Evolutionary conservation across 2,888 invertebrate species (phyloP), one percentile per base, ranked within the genome.

Genomic region (Ormyrus pomaceus): DNA sequence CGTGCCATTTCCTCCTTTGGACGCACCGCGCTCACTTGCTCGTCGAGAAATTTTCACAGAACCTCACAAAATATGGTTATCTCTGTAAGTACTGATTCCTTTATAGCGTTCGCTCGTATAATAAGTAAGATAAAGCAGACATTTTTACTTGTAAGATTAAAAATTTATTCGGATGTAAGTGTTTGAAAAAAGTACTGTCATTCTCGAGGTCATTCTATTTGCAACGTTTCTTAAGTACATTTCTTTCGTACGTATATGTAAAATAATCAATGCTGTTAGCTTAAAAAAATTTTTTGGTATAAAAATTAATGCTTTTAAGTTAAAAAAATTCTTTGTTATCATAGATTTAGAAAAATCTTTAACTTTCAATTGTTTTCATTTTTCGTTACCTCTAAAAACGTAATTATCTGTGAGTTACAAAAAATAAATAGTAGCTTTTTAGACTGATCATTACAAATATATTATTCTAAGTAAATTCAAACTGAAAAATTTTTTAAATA

Each of bases 11-110:
- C 83, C 53, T 76, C 83, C 70, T 77, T 83, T 50, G 82, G 83
- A 81, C 85, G 84, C 72, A 83, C 84, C 68, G 82, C 86, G 48
- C 66, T 87, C 75, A 83, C 65, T 82, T 86, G 82, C 86, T 74
- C 86, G 7, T 56, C 79, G 51, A 85, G 88, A 71, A 71, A 75
- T 11, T 85, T 89, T 85, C 89, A 86, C 77, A 56, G 84, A 45
- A 86, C 89, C 9, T 72, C 85, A 1, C 83, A 64, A 86, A 89
- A 88, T 83, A 90, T 90, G 90, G 88, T 88, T 86, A 88, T 90
- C 81, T 84, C 88, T 51, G 90, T 90, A 80, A 87, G 34, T 34
- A 34, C 4, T 34, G 4, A 34, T 3, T 34, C 34, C 34, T 34
- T 34, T 4, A 34, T 34, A 34, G 34, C 34, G 0, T 34, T 34